Evolutionary conservation across 2,113 vertebrate species (phyloP).

Genomic region (Brienomyrus longianalis): DNA sequence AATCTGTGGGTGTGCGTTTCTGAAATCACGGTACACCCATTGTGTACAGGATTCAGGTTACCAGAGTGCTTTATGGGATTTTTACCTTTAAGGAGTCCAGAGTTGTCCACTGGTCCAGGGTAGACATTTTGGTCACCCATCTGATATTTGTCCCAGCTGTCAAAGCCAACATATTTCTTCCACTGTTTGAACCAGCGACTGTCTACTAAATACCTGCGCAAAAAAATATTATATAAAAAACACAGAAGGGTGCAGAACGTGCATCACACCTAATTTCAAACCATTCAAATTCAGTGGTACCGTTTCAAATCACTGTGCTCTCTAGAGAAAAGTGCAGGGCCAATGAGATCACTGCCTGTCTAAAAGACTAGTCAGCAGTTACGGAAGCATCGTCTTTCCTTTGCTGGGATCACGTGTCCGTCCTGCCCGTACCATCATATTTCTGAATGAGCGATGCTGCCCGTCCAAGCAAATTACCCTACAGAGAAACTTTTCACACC

Average conservation of each 20-base stretch:
- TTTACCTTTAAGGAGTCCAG: slow-evolving; percentile 93
- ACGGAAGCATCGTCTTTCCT: background rate
- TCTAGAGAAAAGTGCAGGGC: background rate
- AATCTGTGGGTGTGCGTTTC: background rate
- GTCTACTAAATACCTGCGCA: slow-evolving; percentile 88
- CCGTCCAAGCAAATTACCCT: background rate
- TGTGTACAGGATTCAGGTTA: slow-evolving; percentile 9
- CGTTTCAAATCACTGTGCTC: background rate
- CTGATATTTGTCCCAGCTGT: slow-evolving; percentile 98
- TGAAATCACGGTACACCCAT: background rate
- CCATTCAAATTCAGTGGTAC: background rate
- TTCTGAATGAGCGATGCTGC: background rate
- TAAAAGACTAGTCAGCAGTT: background rate
- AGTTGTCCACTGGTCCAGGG: slow-evolving; percentile 94
- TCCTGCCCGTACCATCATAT: background rate
- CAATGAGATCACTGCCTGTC: background rate
- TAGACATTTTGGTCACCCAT: slow-evolving; percentile 98
- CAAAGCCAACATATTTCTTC: slow-evolving; percentile 99
- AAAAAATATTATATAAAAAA: background rate
- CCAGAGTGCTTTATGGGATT: background rate
- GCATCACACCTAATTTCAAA: background rate
- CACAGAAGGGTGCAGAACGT: background rate
- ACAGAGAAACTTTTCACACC: background rate
- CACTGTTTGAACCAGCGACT: slow-evolving; percentile 99
- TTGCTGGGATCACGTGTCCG: background rate